Percentiles rank a stretch among this genome's conserved stretches.
These are phyloP conservation scores for Sminthurides aquaticus DNA, from an alignment of 2,888 invertebrate genomes.

Conservation along the genomic window DNA sequence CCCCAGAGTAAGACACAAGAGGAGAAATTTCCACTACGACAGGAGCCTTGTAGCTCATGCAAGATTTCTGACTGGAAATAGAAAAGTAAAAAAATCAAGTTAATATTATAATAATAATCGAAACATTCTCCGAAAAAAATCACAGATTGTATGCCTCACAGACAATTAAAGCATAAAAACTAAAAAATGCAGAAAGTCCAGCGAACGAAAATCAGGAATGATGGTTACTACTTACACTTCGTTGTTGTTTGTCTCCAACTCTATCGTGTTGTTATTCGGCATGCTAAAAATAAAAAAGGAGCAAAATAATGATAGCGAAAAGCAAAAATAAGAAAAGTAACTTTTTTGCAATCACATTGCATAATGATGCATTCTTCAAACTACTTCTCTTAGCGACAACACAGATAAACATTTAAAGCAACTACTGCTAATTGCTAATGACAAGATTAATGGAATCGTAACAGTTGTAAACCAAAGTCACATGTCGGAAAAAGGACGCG, in stretches of 20 bases:
- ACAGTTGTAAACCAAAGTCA: too few relatives aligned
- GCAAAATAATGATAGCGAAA: slow-evolving; percentile 31
- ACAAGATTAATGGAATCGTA: too few relatives aligned
- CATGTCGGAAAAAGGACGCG: too few relatives aligned
- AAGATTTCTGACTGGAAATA: slow-evolving; percentile 47
- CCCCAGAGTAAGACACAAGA: slow-evolving; percentile 80
- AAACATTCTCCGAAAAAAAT: background rate
- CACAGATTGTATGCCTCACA: background rate
- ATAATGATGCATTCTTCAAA: slow-evolving; percentile 1
- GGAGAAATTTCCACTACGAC: slow-evolving; percentile 82
- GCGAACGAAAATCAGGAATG: too few relatives aligned
- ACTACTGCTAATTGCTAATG: too few relatives aligned
- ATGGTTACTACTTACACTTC: slow-evolving; percentile 42
- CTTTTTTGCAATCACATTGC: background rate
- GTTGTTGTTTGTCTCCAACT: slow-evolving; percentile 44
- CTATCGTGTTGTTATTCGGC: slow-evolving; percentile 44
- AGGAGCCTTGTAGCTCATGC: slow-evolving; percentile 47
- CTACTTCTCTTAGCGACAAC: too few relatives aligned
- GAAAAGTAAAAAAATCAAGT: too few relatives aligned
- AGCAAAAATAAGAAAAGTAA: slow-evolving; percentile 20
- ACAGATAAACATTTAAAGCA: too few relatives aligned
- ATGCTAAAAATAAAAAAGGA: slow-evolving; percentile 37
- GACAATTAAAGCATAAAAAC: background rate
- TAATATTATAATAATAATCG: background rate
- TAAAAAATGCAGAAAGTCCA: slow-evolving; percentile 11